Percentiles rank a stretch among this genome's conserved stretches.
Conservation (phyloP, 2,888 invertebrate genomes). For the Tiphia femorata region DNA sequence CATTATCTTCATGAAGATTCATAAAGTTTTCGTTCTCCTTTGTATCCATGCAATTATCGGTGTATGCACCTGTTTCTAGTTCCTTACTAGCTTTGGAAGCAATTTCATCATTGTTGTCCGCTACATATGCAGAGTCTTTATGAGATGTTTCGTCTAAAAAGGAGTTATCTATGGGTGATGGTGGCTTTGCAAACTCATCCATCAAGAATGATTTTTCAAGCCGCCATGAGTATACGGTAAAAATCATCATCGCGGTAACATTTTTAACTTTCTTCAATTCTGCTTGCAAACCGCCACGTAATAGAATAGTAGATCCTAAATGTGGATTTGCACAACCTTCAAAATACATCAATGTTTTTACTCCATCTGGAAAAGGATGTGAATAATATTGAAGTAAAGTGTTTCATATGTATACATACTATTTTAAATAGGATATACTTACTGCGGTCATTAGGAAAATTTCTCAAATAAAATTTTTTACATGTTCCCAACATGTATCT, state of each 20-base stretch:
- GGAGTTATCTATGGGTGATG: constrained; percentile 71
- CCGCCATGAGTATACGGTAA: constrained; percentile 90
- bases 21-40: constrained; percentile 19
- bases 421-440: too few relatives aligned
- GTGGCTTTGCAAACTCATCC: constrained; percentile 87
- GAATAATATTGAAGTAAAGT: not conserved
- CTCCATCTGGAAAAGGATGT: constrained; percentile 70
- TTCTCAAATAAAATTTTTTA: constrained; percentile 82
- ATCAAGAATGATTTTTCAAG: constrained; percentile 91
- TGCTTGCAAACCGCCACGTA: constrained; percentile 81
- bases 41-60: constrained; percentile 47
- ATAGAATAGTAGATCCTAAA: constrained; percentile 87
- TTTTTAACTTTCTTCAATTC: constrained; percentile 87
- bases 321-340: constrained; percentile 89
- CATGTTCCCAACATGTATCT: constrained; percentile 88
- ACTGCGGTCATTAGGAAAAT: constrained; percentile 70
- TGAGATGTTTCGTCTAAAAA: constrained; percentile 65
- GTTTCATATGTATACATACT: too few relatives aligned
- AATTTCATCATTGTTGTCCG: constrained; percentile 45
- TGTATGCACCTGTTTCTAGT: constrained; percentile 38
- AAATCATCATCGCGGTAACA: constrained; percentile 85
- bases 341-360: constrained; percentile 93
- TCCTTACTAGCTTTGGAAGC: constrained; percentile 9
- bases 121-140: constrained; percentile 33
- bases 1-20: constrained; percentile 19